Base-by-base conservation (phyloP, 1,140 invertebrate genomes). In the Drosophila bocki region DNA sequence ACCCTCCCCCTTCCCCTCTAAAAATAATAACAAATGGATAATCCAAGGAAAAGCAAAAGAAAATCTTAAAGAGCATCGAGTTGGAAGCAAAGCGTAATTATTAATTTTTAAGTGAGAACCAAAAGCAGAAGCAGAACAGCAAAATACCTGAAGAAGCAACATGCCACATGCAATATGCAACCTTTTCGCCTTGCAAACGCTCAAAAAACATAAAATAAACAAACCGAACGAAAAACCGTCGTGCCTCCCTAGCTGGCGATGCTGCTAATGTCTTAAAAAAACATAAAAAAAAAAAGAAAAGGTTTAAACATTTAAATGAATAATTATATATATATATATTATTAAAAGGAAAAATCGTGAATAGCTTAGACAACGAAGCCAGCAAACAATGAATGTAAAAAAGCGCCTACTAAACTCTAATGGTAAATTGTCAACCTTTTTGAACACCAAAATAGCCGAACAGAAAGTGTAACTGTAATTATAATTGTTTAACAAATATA, bases 401-500 rank as follows among this genome's bases (percentile, higher is more conserved):
- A 72, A 67, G 44, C 37, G 35, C 53, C 35, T 50, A 71, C 70
- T 71, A 72, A 72, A 71, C 53, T 32, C 26, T 62, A 75, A 47
- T 37, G 33, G 32, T 62, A 75, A 75, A 75, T 69, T 68, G 63
- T 54, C 51, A 68, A 70, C 33, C 48, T 22, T 70, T 70, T 70
- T 70, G 44, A 62, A 67, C 51, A 51, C 53, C 51, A 48, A 51
- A 61, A 78, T 70, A 69, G 75, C 61, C 74, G 81, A 82, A 57
- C 51, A 62, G 64, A 68, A 75, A 75, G 60, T 83, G 70, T 72
- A 72, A 58, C 15, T 59, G 67, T 72, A 72, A 72, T 72, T 72
- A 72, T 85, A 84, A 80, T 81, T 84, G 78, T 83, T 79, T 83
- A 83, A 84, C 81, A 85, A 75, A 82, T 69, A 64, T 75, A 61